phyloP scores from a whole-genome alignment of 2,888 invertebrate species.

The Drosophila trichaetosa region DNA sequence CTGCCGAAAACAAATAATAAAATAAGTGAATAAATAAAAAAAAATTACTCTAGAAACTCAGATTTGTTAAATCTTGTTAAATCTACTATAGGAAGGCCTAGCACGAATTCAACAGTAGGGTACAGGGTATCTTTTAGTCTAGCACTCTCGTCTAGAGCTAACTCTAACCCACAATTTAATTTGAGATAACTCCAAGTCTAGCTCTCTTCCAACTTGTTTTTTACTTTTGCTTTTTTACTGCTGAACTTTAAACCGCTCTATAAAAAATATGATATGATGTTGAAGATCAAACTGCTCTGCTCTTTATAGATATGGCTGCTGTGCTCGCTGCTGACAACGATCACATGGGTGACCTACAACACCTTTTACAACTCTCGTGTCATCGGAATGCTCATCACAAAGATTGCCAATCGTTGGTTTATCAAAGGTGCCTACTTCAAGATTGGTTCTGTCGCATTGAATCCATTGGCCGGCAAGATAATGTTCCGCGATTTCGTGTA shows the following conservation, averaged over 20 bases:
- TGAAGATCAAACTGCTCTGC: constrained; percentile 11
- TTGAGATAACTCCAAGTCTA: background rate
- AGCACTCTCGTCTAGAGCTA: background rate
- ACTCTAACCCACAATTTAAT: background rate
- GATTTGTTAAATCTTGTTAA: background rate
- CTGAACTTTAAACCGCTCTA: background rate
- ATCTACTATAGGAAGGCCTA: background rate
- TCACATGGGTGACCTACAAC: constrained; percentile 96
- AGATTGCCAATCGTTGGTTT: constrained; percentile 94
- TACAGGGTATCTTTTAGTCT: background rate
- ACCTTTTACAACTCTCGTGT: constrained; percentile 97
- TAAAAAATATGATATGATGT: background rate
- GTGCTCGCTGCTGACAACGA: constrained; percentile 92
- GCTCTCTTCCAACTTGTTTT: background rate
- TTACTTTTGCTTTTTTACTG: constrained; percentile 1
- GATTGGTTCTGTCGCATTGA: constrained; percentile 97
- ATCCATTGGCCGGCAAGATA: constrained; percentile 98
- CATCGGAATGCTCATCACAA: constrained; percentile 95
- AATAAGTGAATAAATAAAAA: background rate
- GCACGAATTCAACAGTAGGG: background rate
- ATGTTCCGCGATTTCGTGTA: constrained; percentile 99
- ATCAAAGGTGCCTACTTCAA: constrained; percentile 94
- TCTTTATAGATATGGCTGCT: constrained; percentile 88
- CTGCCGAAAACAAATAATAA: background rate
- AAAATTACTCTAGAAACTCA: background rate